Percentiles rank a stretch among this genome's conserved stretches.
Evolutionary conservation across 2,113 vertebrate genomes (phyloP).

Genomic region (Macheiramphus alcinus): DNA sequence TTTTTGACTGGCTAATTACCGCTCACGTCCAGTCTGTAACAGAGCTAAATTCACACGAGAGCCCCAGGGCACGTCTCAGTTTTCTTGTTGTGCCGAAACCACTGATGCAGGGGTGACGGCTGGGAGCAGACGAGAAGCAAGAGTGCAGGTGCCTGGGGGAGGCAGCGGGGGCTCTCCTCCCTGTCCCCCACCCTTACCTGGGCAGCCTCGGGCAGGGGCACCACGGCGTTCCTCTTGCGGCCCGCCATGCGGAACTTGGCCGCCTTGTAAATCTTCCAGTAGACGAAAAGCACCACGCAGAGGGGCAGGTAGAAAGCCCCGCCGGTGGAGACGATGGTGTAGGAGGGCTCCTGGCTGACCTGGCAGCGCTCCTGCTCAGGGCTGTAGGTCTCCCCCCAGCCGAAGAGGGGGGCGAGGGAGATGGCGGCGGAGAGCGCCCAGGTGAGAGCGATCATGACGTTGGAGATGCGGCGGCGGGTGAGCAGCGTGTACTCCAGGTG

Average conservation of each 20-base stretch:
- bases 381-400: constrained; percentile 91
- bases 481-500: constrained; percentile 91
- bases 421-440: constrained; percentile 88
- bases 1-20: background rate
- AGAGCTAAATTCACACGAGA: background rate
- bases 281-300: constrained; percentile 94
- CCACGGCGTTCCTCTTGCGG: constrained; percentile 81
- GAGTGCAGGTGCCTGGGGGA: accelerated
- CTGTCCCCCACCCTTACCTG: background rate
- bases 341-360: constrained; percentile 90
- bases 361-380: constrained; percentile 79
- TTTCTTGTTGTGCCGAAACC: background rate
- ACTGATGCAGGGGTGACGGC: accelerated
- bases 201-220: background rate
- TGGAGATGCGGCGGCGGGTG: constrained; percentile 85
- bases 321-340: constrained; percentile 89
- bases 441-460: constrained; percentile 87
- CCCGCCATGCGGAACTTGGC: constrained; percentile 83
- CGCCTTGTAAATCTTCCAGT: constrained; percentile 96
- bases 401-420: constrained; percentile 87
- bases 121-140: background rate
- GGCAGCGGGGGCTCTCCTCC: background rate
- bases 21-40: background rate
- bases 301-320: constrained; percentile 93
- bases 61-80: background rate